Evolutionary conservation across 2,888 invertebrate species (phyloP).

Genomic region (Apamea monoglypha): DNA sequence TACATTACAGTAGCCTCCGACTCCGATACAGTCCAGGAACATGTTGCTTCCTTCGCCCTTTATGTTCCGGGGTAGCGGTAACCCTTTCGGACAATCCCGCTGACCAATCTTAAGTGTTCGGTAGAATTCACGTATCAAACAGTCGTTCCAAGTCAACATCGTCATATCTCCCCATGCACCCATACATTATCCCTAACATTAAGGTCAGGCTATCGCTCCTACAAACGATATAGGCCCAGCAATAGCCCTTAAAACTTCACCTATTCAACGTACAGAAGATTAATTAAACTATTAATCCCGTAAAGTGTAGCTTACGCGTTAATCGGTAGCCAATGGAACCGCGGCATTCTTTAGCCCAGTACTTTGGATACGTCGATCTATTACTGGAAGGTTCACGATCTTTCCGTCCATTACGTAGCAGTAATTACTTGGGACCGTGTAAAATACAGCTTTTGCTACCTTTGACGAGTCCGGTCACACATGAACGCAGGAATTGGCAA

Average conservation of each 20-base stretch:
- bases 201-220: constrained; percentile 33
- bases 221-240: constrained; percentile 47
- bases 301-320: constrained; percentile 58
- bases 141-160: not conserved
- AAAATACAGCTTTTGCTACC: constrained; percentile 68
- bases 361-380: constrained; percentile 69
- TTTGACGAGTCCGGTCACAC: constrained; percentile 61
- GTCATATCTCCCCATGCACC: constrained; percentile 21
- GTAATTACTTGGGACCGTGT: constrained; percentile 75
- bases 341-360: constrained; percentile 66
- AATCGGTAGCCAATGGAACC: constrained; percentile 65
- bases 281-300: constrained; percentile 66
- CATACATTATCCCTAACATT: constrained; percentile 38
- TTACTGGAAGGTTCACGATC: constrained; percentile 70
- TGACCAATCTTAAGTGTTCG: not conserved
- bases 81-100: no score
- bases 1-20: no score
- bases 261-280: constrained; percentile 59
- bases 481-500: constrained; percentile 76
- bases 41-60: no score
- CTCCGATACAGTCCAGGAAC: no score
- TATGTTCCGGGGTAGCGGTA: no score
- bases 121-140: not conserved
- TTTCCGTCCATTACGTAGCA: constrained; percentile 70
- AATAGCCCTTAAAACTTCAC: constrained; percentile 39